These are phyloP conservation scores for Lagopus leucura DNA, from an alignment of 2,113 vertebrate genomes.

Conservation along the genomic window DNA sequence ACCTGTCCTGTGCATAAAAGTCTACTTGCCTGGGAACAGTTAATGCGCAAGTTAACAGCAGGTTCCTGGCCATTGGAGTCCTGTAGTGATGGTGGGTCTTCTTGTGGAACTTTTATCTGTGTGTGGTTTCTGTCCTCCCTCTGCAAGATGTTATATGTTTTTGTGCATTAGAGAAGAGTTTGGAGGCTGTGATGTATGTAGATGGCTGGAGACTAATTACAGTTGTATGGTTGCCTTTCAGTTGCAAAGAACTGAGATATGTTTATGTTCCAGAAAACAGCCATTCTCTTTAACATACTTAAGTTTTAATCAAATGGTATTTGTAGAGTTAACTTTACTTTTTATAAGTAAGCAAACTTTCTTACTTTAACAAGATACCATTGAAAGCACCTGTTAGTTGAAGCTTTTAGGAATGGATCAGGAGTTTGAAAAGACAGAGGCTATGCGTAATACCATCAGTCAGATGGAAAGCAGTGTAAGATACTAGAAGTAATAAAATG, in stretches of 20 bases:
- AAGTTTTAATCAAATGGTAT: not conserved
- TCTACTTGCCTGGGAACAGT: not conserved
- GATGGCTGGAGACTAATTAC: not conserved
- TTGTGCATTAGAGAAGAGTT: not conserved
- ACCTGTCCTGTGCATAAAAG: not conserved
- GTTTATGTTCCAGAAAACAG: not conserved
- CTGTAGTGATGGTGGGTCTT: rapidly evolving
- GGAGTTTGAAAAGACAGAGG: not conserved
- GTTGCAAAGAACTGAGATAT: not conserved
- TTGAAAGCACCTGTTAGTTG: not conserved
- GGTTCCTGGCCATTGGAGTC: not conserved
- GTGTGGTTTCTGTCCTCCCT: not conserved
- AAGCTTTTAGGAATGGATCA: not conserved
- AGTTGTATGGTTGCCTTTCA: slow-evolving; percentile 12
- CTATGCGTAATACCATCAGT: not conserved
- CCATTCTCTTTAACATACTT: not conserved
- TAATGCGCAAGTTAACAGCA: not conserved
- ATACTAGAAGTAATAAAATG: not conserved
- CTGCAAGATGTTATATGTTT: not conserved
- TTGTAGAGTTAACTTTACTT: not conserved
- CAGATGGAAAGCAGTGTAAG: not conserved
- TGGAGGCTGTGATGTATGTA: not conserved
- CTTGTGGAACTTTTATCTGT: not conserved
- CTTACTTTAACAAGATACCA: not conserved
- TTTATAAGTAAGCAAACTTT: not conserved